phyloP scores from a whole-genome alignment of 2,797 vertebrate species.

The Chaunax sp. region DNA sequence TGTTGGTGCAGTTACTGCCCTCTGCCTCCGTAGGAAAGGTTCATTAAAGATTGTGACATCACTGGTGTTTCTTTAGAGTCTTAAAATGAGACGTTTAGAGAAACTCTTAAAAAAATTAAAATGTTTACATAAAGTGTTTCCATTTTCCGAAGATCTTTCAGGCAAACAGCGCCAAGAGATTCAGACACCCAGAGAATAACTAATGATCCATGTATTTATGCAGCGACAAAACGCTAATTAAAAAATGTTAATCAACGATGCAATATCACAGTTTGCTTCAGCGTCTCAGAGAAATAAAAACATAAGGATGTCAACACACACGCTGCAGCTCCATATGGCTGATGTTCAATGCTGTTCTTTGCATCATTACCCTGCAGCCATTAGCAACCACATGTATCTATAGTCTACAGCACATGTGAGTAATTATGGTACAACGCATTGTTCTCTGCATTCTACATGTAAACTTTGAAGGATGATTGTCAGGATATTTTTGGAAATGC shows the following conservation, averaged over 20 bases:
- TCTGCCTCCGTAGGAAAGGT: too few species aligned
- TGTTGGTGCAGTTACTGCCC: too few species aligned
- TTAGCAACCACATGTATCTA: constrained; percentile 35
- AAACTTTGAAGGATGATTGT: not conserved
- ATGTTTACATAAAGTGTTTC: too few species aligned
- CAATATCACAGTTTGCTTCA: constrained; percentile 26
- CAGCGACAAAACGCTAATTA: constrained; percentile 27
- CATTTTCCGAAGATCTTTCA: too few species aligned
- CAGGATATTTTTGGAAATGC: constrained; percentile 6
- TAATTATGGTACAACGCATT: constrained; percentile 13
- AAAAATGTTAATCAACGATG: constrained; percentile 10
- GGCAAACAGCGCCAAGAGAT: too few species aligned
- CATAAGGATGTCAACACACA: constrained; percentile 18
- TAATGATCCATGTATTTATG: constrained; percentile 40
- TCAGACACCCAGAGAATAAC: too few species aligned
- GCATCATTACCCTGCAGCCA: constrained; percentile 45
- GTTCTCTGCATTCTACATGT: not conserved
- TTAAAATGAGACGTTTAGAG: too few species aligned
- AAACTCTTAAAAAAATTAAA: too few species aligned
- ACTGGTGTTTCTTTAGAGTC: too few species aligned
- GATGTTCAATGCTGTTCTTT: constrained; percentile 24
- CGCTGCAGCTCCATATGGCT: constrained; percentile 48
- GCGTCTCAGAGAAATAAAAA: constrained; percentile 25
- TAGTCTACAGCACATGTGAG: constrained; percentile 13
- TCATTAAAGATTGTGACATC: too few species aligned